Base-by-base conservation (phyloP, 2,113 vertebrate species). In the Pampusana beccarii region DNA sequence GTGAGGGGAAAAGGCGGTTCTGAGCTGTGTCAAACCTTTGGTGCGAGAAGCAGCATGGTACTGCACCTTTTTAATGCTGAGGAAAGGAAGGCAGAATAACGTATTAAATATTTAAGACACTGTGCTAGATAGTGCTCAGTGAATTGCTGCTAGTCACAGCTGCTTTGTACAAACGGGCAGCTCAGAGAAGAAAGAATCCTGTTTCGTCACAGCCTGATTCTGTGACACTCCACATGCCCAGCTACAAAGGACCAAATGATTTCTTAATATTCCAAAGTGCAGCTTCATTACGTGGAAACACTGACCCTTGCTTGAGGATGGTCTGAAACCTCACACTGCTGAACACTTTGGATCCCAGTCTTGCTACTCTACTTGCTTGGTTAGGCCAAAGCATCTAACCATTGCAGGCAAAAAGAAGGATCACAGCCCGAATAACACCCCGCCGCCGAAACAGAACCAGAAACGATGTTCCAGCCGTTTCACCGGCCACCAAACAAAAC, bases 101-200 rank as follows among this genome's bases (percentile, higher is more conserved):
- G 29, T 31, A 95, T 96, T 89, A 97, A 96, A 94, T 91, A 93
- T 97, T 93, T 87, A 95, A 93, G 86, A 72, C 44, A 17, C 50
- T 79, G 79, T 73, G 80, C 82, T 69, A 91, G 70, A 91, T 72
- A 87, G 40, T 87, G 92, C 91, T 95, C 83, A 48, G 57, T 6
- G 40, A 94, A 93, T 53, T 92, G 90, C 71, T 50, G 70, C 80
- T 91, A 87, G 69, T 72, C 93, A 83, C 54, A 23, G 53, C 38
- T 91, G 75, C 80, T 86, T 31, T 4, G 1, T 40, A n/a, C 12
- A 28, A 92, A 60, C 78, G 57, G 56, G 83, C 75, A 57, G 64
- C 67, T 40, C 65, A 24, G 0, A 33, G 69, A 71, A 67, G 51
- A 88, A 92, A 74, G 24, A 81, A 79, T 17, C 14, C 26, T 69